A percentile compares a stretch with the other conserved stretches of the same genome.
These are phyloP conservation scores for Erythrocercus mccallii DNA, from an alignment of 2,113 vertebrate species.

Conservation along the genomic window DNA sequence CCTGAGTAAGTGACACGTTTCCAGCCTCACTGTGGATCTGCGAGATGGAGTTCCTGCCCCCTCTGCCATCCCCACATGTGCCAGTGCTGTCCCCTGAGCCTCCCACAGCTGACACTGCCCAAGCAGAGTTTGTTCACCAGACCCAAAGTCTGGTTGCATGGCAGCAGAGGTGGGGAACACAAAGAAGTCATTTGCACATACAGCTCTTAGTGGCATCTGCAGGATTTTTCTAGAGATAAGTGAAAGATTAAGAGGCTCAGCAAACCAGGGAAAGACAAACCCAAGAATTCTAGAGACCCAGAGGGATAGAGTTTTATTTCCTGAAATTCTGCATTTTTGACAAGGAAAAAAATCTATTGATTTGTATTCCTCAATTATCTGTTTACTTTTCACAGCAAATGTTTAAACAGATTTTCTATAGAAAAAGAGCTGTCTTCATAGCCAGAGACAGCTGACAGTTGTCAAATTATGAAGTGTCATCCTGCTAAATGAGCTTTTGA, in stretches of 20 bases:
- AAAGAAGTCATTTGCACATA: not conserved
- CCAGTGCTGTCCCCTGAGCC: not conserved
- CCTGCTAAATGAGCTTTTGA: not conserved
- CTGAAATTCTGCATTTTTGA: not conserved
- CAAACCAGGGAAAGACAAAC: not conserved
- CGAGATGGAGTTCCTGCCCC: not conserved
- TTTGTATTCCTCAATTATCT: not conserved
- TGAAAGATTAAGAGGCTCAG: not conserved
- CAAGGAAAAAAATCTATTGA: not conserved
- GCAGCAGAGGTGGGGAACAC: not conserved
- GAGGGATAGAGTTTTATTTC: not conserved
- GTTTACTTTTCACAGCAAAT: not conserved
- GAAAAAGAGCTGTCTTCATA: not conserved
- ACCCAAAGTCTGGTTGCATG: not conserved
- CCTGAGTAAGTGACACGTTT: accelerated
- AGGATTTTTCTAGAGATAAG: not conserved
- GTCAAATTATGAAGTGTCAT: not conserved
- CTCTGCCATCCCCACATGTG: too few relatives aligned
- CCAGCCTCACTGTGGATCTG: not conserved
- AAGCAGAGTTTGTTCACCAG: not conserved
- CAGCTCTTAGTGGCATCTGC: not conserved
- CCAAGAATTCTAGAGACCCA: not conserved
- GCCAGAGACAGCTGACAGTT: not conserved
- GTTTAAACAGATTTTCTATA: not conserved
- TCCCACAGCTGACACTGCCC: not conserved